phyloP scores from a whole-genome alignment of 2,113 vertebrate genomes.

The Cettia cetti region DNA sequence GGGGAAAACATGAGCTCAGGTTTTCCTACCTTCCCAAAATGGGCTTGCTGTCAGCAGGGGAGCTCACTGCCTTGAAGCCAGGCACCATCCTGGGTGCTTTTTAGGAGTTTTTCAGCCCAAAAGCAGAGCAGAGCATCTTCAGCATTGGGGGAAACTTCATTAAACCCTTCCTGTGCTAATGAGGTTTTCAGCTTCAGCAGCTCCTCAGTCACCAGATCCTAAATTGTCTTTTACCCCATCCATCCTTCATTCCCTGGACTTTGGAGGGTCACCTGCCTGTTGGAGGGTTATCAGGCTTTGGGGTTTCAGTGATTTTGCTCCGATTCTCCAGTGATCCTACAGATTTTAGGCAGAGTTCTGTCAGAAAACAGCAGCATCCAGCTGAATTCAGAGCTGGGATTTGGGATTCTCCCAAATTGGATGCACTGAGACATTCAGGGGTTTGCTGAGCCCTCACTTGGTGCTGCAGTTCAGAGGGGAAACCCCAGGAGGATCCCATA shows the following conservation, averaged over 20 bases:
- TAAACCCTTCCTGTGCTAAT: not conserved
- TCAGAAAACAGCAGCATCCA: not conserved
- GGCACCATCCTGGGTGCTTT: accelerated
- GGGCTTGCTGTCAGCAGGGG: not conserved
- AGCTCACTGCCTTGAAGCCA: not conserved
- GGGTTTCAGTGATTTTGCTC: not conserved
- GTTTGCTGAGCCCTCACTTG: not conserved
- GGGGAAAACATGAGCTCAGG: not conserved
- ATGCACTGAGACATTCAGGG: not conserved
- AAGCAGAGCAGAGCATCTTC: not conserved
- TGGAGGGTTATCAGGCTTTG: not conserved
- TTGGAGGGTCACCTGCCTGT: not conserved
- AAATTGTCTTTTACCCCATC: not conserved
- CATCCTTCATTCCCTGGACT: not conserved
- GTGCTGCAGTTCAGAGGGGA: not conserved
- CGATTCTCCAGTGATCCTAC: not conserved
- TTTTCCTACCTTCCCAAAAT: not conserved
- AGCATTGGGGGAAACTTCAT: not conserved
- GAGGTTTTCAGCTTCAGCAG: not conserved
- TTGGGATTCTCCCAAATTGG: not conserved
- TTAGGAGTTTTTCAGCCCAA: not conserved
- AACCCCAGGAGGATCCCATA: not conserved
- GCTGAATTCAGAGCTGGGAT: not conserved
- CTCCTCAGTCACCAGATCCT: not conserved
- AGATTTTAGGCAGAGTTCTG: not conserved